phyloP scores from a whole-genome alignment of 2,113 vertebrate species.

The Mesoclemmys tuberculata region DNA sequence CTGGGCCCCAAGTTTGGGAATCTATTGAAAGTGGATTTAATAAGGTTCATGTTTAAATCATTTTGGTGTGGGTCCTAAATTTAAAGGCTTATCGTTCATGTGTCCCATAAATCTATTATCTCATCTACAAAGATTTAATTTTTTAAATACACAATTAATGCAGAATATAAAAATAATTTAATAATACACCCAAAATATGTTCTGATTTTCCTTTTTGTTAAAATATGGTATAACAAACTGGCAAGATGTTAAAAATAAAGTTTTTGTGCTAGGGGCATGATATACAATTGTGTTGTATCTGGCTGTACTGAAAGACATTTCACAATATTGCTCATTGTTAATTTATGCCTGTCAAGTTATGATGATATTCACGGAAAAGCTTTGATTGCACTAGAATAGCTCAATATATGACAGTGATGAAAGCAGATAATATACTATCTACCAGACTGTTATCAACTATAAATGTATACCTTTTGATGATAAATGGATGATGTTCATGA shows the following conservation, averaged over 20 bases:
- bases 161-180: background rate
- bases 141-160: background rate
- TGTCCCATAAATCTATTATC: background rate
- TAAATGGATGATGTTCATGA: background rate
- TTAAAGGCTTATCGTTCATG: background rate
- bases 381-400: background rate
- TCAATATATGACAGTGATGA: background rate
- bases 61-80: slow-evolving; percentile 15
- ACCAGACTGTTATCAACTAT: background rate
- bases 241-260: background rate
- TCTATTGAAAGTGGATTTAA: slow-evolving; percentile 11
- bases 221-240: background rate
- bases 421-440: rapidly evolving
- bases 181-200: background rate
- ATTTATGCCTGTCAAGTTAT: background rate
- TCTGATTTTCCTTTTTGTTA: background rate
- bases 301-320: background rate
- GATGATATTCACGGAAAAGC: background rate
- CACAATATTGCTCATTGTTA: background rate
- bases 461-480: slow-evolving; percentile 23
- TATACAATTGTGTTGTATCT: background rate
- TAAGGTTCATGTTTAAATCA: background rate
- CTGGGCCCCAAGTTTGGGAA: background rate
- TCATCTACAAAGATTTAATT: background rate
- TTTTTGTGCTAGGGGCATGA: background rate